These are phyloP conservation scores for Phrynosoma blainvillii DNA, from an alignment of 2,113 vertebrate species.

Conservation along the genomic window DNA sequence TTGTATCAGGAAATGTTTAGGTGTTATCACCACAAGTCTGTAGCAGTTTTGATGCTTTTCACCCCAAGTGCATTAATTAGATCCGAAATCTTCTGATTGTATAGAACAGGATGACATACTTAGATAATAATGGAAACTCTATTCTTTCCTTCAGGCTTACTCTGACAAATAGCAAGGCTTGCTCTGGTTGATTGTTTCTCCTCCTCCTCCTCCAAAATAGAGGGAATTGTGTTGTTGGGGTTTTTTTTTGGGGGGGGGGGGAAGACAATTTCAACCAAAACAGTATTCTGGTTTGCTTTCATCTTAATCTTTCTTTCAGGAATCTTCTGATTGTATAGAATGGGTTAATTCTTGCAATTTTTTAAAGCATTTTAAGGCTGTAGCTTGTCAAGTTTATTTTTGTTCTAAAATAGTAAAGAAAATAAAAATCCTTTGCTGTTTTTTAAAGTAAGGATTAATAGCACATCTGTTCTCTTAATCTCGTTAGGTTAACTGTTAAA, in stretches of 20 bases:
- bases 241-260: not conserved
- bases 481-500: constrained; percentile 25
- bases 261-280: not conserved
- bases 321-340: not conserved
- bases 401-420: not conserved
- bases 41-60: not conserved
- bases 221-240: not conserved
- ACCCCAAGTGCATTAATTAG: not conserved
- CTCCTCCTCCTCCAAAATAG: not conserved
- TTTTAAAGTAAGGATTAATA: not conserved
- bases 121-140: not conserved
- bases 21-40: too few relatives aligned
- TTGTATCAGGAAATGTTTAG: too few relatives aligned
- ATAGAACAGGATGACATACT: not conserved
- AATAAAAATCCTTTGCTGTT: not conserved
- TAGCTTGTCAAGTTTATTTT: not conserved
- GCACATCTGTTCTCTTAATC: constrained; percentile 23
- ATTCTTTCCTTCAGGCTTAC: not conserved
- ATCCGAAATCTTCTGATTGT: too few relatives aligned
- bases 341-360: not conserved
- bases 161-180: not conserved
- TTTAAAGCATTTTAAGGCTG: accelerated
- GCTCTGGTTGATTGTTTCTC: not conserved
- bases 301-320: not conserved
- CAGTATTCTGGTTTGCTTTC: not conserved